These are phyloP conservation scores for Parochlus steinenii DNA, from an alignment of 2,888 invertebrate genomes.

Conservation along the genomic window DNA sequence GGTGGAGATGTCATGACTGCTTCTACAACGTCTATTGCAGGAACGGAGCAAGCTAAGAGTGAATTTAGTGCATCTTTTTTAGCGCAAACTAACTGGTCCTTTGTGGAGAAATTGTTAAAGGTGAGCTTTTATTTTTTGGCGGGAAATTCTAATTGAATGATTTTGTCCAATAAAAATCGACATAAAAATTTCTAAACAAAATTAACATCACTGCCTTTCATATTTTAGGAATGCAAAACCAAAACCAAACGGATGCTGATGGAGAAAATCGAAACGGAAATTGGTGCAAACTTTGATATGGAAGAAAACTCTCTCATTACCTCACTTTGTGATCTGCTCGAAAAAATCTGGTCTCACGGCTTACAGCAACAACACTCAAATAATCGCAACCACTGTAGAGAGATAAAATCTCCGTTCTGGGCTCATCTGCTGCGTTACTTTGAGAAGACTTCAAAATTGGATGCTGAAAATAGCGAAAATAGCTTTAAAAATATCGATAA, in stretches of 20 bases:
- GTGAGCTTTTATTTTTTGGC: too few species aligned
- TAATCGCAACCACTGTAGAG: conserved; percentile 9
- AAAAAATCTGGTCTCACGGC: conserved; percentile 96
- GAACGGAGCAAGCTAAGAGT: conserved; percentile 1
- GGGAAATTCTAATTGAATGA: too few species aligned
- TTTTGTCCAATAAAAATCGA: too few species aligned
- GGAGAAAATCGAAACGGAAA: conserved; percentile 96
- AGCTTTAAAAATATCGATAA: conserved; percentile 1
- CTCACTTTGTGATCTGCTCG: conserved; percentile 91
- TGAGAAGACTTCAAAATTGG: conserved; percentile 8
- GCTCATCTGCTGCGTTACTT: conserved; percentile 73
- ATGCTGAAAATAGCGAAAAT: conserved; percentile 4
- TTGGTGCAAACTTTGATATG: conserved; percentile 47
- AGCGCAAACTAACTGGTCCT: conserved; percentile 94
- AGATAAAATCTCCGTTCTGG: conserved; percentile 45
- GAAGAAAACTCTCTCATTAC: conserved; percentile 98
- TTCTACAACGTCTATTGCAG: background rate
- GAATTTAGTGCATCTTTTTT: conserved; percentile 74
- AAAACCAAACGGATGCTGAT: conserved; percentile 97
- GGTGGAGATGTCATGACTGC: conserved; percentile 7
- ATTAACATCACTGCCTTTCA: background rate
- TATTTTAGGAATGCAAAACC: conserved; percentile 63
- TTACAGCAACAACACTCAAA: conserved; percentile 79
- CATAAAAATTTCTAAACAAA: too few species aligned
- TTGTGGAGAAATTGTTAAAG: conserved; percentile 92